phyloP scores from a whole-genome alignment of 2,888 invertebrate genomes.

The Artemia sinica region DNA sequence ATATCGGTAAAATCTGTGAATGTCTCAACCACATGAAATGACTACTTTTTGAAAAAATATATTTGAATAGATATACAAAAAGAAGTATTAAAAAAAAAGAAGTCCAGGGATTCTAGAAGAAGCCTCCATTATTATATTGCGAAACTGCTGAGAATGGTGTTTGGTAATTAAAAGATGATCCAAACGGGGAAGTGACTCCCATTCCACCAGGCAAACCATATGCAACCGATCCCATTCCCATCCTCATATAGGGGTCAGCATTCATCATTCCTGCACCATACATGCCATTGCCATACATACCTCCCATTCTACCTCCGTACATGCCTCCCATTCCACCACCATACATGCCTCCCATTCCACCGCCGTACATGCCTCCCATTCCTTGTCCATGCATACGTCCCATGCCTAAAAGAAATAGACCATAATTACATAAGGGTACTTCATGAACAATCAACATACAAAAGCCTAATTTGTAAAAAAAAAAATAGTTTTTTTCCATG shows the following conservation, averaged over 20 bases:
- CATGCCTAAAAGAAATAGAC: too few relatives aligned
- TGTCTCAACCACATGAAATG: too few relatives aligned
- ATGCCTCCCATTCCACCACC: slow-evolving; percentile 3
- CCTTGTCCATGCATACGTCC: not conserved
- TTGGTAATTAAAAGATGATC: not conserved
- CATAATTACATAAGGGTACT: too few relatives aligned
- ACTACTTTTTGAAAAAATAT: too few relatives aligned
- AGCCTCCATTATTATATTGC: slow-evolving; percentile 4
- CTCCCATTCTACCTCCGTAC: not conserved
- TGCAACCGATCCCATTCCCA: slow-evolving; percentile 1
- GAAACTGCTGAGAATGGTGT: slow-evolving; percentile 12
- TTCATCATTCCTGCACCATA: slow-evolving; percentile 5
- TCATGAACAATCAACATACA: too few relatives aligned
- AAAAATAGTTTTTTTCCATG: too few relatives aligned
- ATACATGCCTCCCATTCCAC: slow-evolving; percentile 1
- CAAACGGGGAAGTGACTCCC: not conserved
- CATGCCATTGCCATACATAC: slow-evolving; percentile 4
- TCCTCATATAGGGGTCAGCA: not conserved
- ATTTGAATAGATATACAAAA: too few relatives aligned
- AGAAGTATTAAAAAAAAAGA: too few relatives aligned
- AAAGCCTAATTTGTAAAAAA: too few relatives aligned
- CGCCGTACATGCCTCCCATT: slow-evolving; percentile 7
- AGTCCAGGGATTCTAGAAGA: not conserved
- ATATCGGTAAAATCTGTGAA: too few relatives aligned
- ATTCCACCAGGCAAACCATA: not conserved